Evolutionary conservation across 1,140 invertebrate species (phyloP).

Genomic region (Listronotus oregonensis): DNA sequence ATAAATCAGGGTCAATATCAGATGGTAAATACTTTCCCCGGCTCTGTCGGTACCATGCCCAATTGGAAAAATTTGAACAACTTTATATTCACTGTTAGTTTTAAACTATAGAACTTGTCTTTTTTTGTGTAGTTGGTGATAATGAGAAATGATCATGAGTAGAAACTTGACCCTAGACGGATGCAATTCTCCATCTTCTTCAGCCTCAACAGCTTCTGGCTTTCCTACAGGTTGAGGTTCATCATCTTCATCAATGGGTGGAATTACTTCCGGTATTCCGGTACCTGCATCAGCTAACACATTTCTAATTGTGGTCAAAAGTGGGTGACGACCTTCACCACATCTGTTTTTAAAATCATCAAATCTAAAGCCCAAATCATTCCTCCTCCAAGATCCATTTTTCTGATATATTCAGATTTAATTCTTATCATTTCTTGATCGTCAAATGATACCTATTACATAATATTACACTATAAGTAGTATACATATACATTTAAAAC

Average conservation of each 20-base stretch:
- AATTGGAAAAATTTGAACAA: conserved; percentile 73
- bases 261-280: conserved; percentile 37
- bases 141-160: conserved; percentile 5
- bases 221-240: conserved; percentile 11
- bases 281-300: conserved; percentile 62
- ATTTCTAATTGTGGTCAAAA: conserved; percentile 72
- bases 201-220: conserved; percentile 34
- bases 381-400: conserved; percentile 79
- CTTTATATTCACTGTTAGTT: conserved; percentile 60
- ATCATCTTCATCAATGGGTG: conserved; percentile 20
- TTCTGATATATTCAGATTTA: conserved; percentile 77
- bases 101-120: conserved; percentile 47
- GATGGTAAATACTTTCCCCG: conserved; percentile 68
- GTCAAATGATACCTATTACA: conserved; percentile 72
- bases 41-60: conserved; percentile 69
- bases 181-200: conserved; percentile 18
- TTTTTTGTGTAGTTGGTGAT: conserved; percentile 13
- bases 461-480: too few species aligned
- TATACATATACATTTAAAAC: too few species aligned
- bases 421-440: conserved; percentile 77
- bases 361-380: conserved; percentile 92
- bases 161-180: neutral
- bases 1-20: conserved; percentile 70
- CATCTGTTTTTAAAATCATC: conserved; percentile 82
- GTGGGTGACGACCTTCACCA: conserved; percentile 74